These are phyloP conservation scores for Hypotaenidia philippensis DNA, from an alignment of 2,797 vertebrate genomes.

Conservation along the genomic window DNA sequence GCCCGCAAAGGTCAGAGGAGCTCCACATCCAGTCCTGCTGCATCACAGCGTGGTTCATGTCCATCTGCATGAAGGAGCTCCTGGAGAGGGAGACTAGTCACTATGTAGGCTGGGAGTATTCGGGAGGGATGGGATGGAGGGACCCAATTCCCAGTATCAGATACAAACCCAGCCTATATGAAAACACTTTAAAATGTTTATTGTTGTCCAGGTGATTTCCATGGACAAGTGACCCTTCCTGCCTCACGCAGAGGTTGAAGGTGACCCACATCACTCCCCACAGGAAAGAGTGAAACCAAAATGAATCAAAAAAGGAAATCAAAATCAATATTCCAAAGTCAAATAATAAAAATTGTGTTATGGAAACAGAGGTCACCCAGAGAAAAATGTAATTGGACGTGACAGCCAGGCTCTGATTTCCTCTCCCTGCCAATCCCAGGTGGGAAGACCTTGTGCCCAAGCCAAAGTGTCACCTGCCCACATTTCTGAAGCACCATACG, in stretches of 20 bases:
- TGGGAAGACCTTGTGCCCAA: conserved; percentile 1
- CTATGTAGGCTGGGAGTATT: not conserved
- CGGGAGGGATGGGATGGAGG: not conserved
- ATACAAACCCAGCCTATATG: not conserved
- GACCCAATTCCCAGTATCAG: not conserved
- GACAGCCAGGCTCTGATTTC: conserved; percentile 39
- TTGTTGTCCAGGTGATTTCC: not conserved
- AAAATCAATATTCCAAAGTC: conserved; percentile 74
- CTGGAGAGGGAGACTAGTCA: not conserved
- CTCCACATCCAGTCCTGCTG: not conserved
- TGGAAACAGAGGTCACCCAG: conserved; percentile 60
- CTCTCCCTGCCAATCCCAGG: not conserved
- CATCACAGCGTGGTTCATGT: not conserved
- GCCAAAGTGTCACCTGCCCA: conserved; percentile 17
- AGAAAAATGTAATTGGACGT: conserved; percentile 12
- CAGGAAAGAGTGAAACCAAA: conserved; percentile 8
- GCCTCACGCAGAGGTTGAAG: conserved; percentile 10
- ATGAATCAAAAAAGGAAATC: conserved; percentile 41
- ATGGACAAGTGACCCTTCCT: not conserved
- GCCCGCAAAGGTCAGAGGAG: not conserved
- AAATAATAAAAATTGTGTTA: conserved; percentile 59
- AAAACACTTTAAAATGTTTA: not conserved
- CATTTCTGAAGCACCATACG: not conserved
- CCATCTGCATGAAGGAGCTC: not conserved
- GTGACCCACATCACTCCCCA: conserved; percentile 23